phyloP scores from a whole-genome alignment of 1,140 invertebrate species.

The Drosophila paulistorum region DNA sequence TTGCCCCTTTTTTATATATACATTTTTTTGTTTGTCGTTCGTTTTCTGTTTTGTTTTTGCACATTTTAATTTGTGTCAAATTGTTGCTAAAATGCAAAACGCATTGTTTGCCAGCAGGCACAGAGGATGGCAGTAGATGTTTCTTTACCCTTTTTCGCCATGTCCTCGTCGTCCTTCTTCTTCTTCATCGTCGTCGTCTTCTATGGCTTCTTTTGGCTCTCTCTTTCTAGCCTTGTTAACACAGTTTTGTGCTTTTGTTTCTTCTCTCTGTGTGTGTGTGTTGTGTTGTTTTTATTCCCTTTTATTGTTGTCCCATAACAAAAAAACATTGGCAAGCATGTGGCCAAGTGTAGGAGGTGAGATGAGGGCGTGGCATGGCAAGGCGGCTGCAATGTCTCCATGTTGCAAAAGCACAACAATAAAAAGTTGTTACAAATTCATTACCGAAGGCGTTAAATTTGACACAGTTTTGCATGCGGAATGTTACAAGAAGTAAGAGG shows the following conservation, averaged over 20 bases:
- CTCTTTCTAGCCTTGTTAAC: slow-evolving; percentile 67
- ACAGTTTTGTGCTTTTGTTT: slow-evolving; percentile 80
- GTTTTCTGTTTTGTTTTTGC: slow-evolving; percentile 35
- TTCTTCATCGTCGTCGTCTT: slow-evolving; percentile 30
- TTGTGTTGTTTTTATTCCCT: slow-evolving; percentile 55
- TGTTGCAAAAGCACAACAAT: slow-evolving; percentile 73
- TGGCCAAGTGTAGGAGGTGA: slow-evolving; percentile 22
- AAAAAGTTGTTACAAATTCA: slow-evolving; percentile 82
- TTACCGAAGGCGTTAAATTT: slow-evolving; percentile 82
- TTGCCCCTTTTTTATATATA: slow-evolving; percentile 11
- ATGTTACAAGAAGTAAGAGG: neutral
- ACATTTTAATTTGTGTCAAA: slow-evolving; percentile 81
- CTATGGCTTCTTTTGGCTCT: slow-evolving; percentile 21
- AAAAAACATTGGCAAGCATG: slow-evolving; percentile 31
- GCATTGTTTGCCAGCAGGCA: slow-evolving; percentile 62
- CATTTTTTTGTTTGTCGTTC: neutral
- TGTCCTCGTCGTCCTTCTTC: slow-evolving; percentile 48
- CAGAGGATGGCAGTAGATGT: slow-evolving; percentile 22
- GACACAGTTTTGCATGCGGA: slow-evolving; percentile 76
- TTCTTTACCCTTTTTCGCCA: slow-evolving; percentile 39
- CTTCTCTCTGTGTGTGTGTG: slow-evolving; percentile 28
- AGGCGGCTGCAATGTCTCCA: slow-evolving; percentile 26
- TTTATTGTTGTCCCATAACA: slow-evolving; percentile 73
- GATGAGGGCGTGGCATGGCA: neutral
- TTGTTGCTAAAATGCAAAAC: slow-evolving; percentile 80